A percentile compares a stretch with the other conserved stretches of the same genome.
Conservation (phyloP, 2,113 vertebrate species). For the Chionodraco myersi region DNA sequence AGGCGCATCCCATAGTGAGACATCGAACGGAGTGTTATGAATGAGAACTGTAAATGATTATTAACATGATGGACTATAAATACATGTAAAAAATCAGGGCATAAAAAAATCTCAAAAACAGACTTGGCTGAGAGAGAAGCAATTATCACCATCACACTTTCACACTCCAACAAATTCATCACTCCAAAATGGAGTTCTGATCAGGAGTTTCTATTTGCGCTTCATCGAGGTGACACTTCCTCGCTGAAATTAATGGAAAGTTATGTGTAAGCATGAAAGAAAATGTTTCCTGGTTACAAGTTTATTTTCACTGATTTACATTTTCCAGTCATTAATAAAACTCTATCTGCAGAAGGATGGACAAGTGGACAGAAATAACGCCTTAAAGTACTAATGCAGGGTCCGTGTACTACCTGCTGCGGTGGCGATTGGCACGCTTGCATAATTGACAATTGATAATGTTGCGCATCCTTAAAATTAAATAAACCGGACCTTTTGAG, state of each 20-base stretch:
- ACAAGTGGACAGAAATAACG: neutral
- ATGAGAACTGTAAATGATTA: slow-evolving; percentile 38
- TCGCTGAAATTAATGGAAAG: slow-evolving; percentile 14
- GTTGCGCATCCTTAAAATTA: too few relatives aligned
- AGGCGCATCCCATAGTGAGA: too few relatives aligned
- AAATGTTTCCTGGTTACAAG: neutral
- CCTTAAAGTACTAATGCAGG: neutral
- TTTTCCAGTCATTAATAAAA: neutral
- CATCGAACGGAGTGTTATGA: too few relatives aligned
- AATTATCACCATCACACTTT: slow-evolving; percentile 74
- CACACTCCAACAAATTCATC: slow-evolving; percentile 42
- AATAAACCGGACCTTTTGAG: too few relatives aligned
- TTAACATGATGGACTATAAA: slow-evolving; percentile 49
- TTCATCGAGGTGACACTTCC: neutral
- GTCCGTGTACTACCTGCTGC: too few relatives aligned
- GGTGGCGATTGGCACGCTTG: too few relatives aligned
- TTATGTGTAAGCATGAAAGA: neutral
- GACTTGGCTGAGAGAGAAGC: slow-evolving; percentile 68
- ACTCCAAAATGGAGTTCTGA: slow-evolving; percentile 14
- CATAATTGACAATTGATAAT: too few relatives aligned
- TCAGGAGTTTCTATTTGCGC: slow-evolving; percentile 46
- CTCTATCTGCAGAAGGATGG: neutral
- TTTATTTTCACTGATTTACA: neutral
- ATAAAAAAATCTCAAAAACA: slow-evolving; percentile 59
- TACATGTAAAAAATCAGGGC: slow-evolving; percentile 24